Evolutionary conservation across 2,888 invertebrate species (phyloP).

Genomic region (Pseudococcus jackbeardsleyi): DNA sequence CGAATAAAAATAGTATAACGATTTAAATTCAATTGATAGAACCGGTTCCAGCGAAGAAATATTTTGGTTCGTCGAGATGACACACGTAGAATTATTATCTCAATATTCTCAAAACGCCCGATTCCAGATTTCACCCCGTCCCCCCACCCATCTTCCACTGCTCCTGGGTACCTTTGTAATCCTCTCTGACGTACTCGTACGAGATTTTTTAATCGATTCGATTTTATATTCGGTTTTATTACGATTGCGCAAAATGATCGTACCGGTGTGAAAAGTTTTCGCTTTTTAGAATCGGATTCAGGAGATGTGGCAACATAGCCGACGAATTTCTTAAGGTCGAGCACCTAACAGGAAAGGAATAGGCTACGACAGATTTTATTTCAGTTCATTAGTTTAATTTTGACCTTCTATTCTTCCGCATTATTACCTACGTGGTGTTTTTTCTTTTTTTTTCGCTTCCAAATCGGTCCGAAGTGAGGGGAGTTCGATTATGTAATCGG

Average conservation of each 20-base stretch:
- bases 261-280: not conserved
- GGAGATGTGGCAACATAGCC: conserved; percentile 37
- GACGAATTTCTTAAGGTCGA: conserved; percentile 58
- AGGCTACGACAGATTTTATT: conserved; percentile 59
- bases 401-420: conserved; percentile 63
- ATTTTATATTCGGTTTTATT: not conserved
- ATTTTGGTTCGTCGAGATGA: conserved; percentile 44
- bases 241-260: not conserved
- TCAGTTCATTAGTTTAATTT: conserved; percentile 63
- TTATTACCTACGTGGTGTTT: conserved; percentile 49
- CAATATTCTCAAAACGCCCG: not conserved
- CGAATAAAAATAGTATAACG: conserved; percentile 55
- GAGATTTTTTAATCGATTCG: not conserved
- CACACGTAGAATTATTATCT: conserved; percentile 48
- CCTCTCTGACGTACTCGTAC: not conserved
- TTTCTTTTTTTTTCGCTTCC: conserved; percentile 1
- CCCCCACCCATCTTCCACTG: no score
- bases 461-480: not conserved
- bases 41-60: conserved; percentile 36
- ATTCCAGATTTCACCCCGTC: not conserved
- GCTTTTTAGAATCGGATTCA: not conserved
- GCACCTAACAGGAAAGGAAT: conserved; percentile 58
- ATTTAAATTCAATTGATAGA: conserved; percentile 54
- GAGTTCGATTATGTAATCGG: conserved; percentile 30
- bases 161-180: not conserved